These are phyloP conservation scores for Chroicocephalus ridibundus DNA, from an alignment of 2,113 vertebrate species.

Conservation along the genomic window DNA sequence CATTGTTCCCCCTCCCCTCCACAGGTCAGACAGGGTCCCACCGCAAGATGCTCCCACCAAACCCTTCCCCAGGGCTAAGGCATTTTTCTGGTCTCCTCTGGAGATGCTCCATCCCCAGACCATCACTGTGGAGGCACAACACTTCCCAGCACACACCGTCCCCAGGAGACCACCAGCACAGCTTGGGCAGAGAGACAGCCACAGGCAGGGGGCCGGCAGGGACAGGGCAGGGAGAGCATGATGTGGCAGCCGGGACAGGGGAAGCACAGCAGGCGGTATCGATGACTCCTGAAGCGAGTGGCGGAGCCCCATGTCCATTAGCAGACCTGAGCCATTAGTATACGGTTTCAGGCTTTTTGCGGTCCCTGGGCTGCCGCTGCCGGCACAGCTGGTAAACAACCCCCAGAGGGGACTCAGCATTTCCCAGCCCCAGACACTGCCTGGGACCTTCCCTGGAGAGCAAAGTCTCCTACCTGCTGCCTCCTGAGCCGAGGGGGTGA, in stretches of 20 bases:
- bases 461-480: not conserved
- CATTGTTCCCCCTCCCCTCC: fast-evolving
- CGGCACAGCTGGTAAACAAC: not conserved
- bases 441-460: not conserved
- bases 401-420: not conserved
- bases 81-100: not conserved
- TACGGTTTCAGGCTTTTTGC: conserved; percentile 20
- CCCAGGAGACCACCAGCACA: not conserved
- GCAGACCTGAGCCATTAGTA: conserved; percentile 42
- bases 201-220: not conserved
- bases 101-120: not conserved
- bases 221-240: fast-evolving
- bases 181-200: not conserved
- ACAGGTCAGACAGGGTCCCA: fast-evolving
- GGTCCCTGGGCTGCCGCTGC: not conserved
- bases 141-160: not conserved
- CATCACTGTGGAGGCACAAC: fast-evolving
- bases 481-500: not conserved
- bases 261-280: not conserved
- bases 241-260: not conserved
- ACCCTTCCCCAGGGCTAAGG: not conserved
- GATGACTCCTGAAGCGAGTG: not conserved
- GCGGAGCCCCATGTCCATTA: not conserved
- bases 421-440: not conserved
- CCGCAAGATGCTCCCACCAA: not conserved